Conservation (phyloP, 2,888 invertebrate species). For the Cataglyphis rosenhaueri region DNA sequence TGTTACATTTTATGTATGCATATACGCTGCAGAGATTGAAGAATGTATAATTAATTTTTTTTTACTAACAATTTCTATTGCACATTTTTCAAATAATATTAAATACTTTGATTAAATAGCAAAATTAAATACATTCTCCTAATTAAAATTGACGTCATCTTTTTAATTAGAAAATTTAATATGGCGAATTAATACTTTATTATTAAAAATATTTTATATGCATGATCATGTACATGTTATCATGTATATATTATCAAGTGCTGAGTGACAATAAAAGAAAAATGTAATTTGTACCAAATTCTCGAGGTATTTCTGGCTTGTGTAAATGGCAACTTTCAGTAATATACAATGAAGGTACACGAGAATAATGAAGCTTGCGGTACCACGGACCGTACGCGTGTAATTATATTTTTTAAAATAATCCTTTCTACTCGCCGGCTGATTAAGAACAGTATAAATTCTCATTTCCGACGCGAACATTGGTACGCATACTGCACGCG, state of each 20-base stretch:
- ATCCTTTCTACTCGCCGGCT: constrained; percentile 31
- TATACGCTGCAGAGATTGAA: not conserved
- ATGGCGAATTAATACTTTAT: constrained; percentile 1
- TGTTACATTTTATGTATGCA: not conserved
- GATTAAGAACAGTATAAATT: constrained; percentile 47
- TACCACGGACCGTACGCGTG: constrained; percentile 1
- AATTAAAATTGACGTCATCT: not conserved
- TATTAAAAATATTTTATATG: constrained; percentile 27
- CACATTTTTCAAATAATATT: not conserved
- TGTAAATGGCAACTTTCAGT: constrained; percentile 37
- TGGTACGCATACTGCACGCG: constrained; percentile 9
- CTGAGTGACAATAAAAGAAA: constrained; percentile 17
- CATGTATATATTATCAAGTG: not conserved
- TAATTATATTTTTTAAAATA: constrained; percentile 53
- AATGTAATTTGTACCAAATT: constrained; percentile 34
- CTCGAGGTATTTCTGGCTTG: constrained; percentile 17
- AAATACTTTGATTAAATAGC: not conserved
- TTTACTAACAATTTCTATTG: not conserved
- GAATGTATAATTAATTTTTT: not conserved
- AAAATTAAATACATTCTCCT: not conserved
- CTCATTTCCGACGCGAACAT: constrained; percentile 46
- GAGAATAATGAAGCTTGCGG: constrained; percentile 43
- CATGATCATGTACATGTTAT: not conserved
- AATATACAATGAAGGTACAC: constrained; percentile 21
- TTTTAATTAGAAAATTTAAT: not conserved